Conservation (phyloP, 2,888 invertebrate genomes). For the Euzophera pinguis region DNA sequence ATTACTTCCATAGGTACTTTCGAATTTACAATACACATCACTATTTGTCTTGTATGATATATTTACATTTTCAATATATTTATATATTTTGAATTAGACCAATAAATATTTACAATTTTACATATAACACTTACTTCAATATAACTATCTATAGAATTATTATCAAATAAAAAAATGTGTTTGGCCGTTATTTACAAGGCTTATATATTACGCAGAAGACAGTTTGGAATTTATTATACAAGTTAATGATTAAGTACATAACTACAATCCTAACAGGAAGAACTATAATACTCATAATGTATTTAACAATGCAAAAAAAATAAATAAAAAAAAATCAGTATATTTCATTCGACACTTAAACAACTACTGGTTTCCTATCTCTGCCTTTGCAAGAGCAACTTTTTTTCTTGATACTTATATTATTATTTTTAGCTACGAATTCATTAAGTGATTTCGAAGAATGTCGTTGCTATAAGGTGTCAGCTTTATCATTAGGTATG, state of each 20-base stretch:
- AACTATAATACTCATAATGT: background rate
- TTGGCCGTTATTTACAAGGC: conserved; percentile 22
- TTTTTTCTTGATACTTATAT: conserved; percentile 50
- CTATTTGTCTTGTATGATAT: conserved; percentile 56
- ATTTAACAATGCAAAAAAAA: background rate
- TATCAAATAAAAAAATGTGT: background rate
- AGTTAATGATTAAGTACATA: background rate
- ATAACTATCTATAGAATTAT: too few relatives aligned
- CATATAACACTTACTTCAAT: too few relatives aligned
- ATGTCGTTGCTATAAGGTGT: conserved; percentile 66
- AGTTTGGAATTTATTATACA: background rate
- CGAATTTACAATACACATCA: conserved; percentile 62
- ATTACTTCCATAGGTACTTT: background rate
- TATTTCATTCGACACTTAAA: conserved; percentile 29
- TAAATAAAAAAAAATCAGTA: background rate
- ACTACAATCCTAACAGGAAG: conserved; percentile 1
- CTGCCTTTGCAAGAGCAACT: conserved; percentile 67
- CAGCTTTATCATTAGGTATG: conserved; percentile 43
- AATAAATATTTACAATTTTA: too few relatives aligned
- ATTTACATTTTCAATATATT: conserved; percentile 30
- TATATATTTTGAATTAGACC: too few relatives aligned
- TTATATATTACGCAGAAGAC: background rate
- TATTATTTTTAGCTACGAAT: conserved; percentile 42
- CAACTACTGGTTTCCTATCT: conserved; percentile 63
- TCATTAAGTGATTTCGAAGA: conserved; percentile 60